A percentile compares a stretch with the other conserved stretches of the same genome.
phyloP scores from a whole-genome alignment of 2,888 invertebrate species.

The Drosophila austrosaltans region DNA sequence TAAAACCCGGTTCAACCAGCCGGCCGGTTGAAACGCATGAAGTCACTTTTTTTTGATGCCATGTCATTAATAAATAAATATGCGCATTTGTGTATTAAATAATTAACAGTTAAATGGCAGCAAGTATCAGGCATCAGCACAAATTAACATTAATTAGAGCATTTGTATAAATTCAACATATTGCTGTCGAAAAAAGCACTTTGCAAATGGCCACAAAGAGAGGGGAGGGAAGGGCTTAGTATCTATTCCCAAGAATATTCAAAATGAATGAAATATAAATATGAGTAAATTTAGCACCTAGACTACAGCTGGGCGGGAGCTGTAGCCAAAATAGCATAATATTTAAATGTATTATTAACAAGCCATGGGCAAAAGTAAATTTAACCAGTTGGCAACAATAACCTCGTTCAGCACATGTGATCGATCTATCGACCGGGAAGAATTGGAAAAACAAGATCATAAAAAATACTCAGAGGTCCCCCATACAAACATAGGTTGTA shows the following conservation, averaged over 20 bases:
- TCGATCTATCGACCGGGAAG: constrained; percentile 9
- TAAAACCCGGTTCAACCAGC: constrained; percentile 34
- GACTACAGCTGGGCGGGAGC: background rate
- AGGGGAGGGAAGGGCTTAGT: background rate
- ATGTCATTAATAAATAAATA: constrained; percentile 32
- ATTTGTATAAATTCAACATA: constrained; percentile 27
- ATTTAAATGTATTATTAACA: constrained; percentile 61
- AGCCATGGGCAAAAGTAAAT: constrained; percentile 23
- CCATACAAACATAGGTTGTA: constrained; percentile 4
- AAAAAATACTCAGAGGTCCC: background rate
- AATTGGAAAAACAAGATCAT: constrained; percentile 42
- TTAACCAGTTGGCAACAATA: constrained; percentile 31
- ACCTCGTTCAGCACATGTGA: constrained; percentile 45
- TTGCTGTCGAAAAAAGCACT: constrained; percentile 16
- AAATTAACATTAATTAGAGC: constrained; percentile 70
- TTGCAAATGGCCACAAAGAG: background rate
- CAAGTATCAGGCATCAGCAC: constrained; percentile 36
- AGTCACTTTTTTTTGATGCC: constrained; percentile 42
- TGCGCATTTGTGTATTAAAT: constrained; percentile 35
- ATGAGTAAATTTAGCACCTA: constrained; percentile 49
- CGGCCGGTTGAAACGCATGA: constrained; percentile 39
- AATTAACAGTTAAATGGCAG: constrained; percentile 43
- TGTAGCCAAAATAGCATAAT: constrained; percentile 42
- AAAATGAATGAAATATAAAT: constrained; percentile 36
- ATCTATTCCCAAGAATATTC: constrained; percentile 14